Conservation (phyloP, 1,140 invertebrate species). For the Leptoteleia sp. region DNA sequence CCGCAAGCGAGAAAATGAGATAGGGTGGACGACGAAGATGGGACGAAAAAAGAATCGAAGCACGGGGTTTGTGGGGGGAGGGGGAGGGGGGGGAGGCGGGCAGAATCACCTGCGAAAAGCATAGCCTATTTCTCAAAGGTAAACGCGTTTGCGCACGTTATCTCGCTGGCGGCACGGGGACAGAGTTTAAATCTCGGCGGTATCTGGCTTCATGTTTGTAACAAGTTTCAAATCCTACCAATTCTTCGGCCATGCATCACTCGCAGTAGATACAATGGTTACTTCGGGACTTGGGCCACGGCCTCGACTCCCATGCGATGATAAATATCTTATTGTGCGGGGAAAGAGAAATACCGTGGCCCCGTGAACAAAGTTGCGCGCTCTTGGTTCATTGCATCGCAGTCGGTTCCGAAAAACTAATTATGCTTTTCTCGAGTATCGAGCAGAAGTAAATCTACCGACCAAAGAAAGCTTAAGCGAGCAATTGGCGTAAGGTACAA, state of each 20-base stretch:
- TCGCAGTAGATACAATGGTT: slow-evolving; percentile 74
- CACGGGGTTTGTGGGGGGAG: no score
- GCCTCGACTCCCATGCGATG: slow-evolving; percentile 64
- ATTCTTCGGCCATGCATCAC: slow-evolving; percentile 78
- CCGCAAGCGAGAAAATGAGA: slow-evolving; percentile 30
- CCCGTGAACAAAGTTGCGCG: slow-evolving; percentile 22
- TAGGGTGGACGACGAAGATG: slow-evolving; percentile 8
- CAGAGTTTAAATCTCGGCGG: slow-evolving; percentile 75
- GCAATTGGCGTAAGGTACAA: no score
- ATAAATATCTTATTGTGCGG: slow-evolving; percentile 78
- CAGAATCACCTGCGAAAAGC: slow-evolving; percentile 51
- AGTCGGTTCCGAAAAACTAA: slow-evolving; percentile 9
- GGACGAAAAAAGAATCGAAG: slow-evolving; percentile 15
- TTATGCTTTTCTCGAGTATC: not conserved
- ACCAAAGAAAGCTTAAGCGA: no score
- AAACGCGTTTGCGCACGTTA: slow-evolving; percentile 44
- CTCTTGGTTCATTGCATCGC: slow-evolving; percentile 7
- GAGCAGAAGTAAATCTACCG: no score
- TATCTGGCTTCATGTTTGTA: slow-evolving; percentile 73
- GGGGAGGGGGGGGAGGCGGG: no score
- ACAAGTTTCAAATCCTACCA: slow-evolving; percentile 79
- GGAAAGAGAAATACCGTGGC: slow-evolving; percentile 69
- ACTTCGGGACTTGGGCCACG: slow-evolving; percentile 72
- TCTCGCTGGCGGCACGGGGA: slow-evolving; percentile 67
- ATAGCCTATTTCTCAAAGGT: slow-evolving; percentile 58